Conservation (phyloP, 2,797 vertebrate species). For the Emys orbicularis region DNA sequence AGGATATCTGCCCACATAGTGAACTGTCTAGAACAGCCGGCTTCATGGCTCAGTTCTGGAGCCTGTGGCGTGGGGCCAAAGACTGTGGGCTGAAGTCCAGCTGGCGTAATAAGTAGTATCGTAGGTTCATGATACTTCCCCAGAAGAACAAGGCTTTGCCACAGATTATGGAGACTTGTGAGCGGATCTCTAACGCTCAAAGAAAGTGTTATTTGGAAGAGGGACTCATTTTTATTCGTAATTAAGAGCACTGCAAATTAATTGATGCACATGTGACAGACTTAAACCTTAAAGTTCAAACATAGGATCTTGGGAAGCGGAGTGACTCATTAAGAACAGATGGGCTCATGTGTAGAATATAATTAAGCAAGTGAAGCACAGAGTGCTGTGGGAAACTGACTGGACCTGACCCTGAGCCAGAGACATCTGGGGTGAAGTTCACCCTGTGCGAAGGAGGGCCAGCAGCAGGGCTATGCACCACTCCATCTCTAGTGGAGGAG, state of each 20-base stretch:
- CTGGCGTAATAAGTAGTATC: neutral
- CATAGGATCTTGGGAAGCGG: conserved; percentile 52
- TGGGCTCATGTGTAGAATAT: conserved; percentile 43
- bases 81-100: neutral
- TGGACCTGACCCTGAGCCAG: conserved; percentile 41
- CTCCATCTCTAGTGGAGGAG: neutral
- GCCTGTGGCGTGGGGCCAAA: neutral
- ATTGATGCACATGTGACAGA: conserved; percentile 44
- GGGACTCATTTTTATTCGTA: conserved; percentile 63
- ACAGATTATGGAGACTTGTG: neutral
- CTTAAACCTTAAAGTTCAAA: conserved; percentile 61
- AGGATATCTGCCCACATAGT: neutral
- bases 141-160: neutral
- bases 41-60: neutral
- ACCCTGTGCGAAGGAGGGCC: neutral
- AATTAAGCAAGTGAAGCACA: conserved; percentile 70
- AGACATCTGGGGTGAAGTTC: conserved; percentile 46
- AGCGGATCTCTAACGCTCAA: neutral
- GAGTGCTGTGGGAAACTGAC: conserved; percentile 56
- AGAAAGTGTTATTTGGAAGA: conserved; percentile 2
- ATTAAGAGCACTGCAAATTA: conserved; percentile 65
- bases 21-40: neutral
- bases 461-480: accelerated
- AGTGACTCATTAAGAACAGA: conserved; percentile 70
- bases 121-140: neutral